Evolutionary conservation across 2,797 vertebrate genomes (phyloP), one percentile per base, ranked within the genome.

Genomic region (Eutrigla gurnardus): DNA sequence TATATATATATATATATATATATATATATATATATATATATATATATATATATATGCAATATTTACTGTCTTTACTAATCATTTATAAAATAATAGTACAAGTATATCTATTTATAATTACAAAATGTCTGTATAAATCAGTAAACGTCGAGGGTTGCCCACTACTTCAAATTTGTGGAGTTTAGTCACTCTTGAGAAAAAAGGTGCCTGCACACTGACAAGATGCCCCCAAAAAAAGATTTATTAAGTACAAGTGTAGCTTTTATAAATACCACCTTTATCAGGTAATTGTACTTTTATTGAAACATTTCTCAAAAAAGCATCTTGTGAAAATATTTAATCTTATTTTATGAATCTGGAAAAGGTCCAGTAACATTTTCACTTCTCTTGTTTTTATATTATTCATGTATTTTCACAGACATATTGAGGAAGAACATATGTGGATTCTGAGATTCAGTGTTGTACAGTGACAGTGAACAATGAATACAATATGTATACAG

Each of bases 401-500:
- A 47, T 35, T 63, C 3, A 25, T 57, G 10, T 25, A 25, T 13
- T 53, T 35, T 62, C 36, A 62, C 14, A 50, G 3, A 46, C 18
- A 39, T 3, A 36, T 7, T 60, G 32, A 63, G 60, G 18, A 46
- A 65, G 53, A 53, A 77, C n/a, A 49, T 17, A 42, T 61, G 43
- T 42, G 17, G 47, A 65, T 50, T 70, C 17, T 69, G 25, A 42
- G 59, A 70, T 45, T 45, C 25, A 50, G 18, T 54, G 17, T 14
- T 46, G 32, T 25, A 65, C 43, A 52, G 25, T 59, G 49, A 65
- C 32, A 42, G 47, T 49, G 32, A 25, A 45, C 12, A 49, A 42
- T 46, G 45, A 73, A 73, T 65, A 63, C 18, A 80, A 37, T 37
- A 42, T 65, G 57, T 18, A 69, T 52, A 70, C 18, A 57, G 25